Base-by-base conservation (phyloP, 1,140 invertebrate genomes). In the Zaprionus inermis region DNA sequence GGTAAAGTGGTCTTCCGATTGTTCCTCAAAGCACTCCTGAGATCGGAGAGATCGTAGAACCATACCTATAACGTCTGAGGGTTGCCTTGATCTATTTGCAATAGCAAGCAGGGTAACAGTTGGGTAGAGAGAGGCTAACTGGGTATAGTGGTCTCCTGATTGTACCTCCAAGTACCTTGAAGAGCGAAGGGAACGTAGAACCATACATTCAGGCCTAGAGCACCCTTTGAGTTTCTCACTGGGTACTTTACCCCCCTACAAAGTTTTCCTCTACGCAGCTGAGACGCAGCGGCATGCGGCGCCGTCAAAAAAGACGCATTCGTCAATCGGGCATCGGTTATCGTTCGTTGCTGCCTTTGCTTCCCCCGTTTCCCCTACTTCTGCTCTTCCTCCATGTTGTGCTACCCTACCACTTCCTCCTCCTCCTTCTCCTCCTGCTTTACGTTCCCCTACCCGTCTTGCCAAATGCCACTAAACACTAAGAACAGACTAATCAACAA, bases 401-500 rank as follows among this genome's bases (percentile, higher is more conserved):
- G 34, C 49, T 59, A 32, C 28, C n/a, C n/a, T n/a, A n/a, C 32
- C 30, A 16, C 36, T 7, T 12, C 20, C 4, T 12, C 63, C 52
- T 32, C 24, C 44, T 24, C 32, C 54, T 41, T 30, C 18, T 12
- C n/a, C 24, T 55, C 34, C 34, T 60, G 32, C 28, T 49, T 34
- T 22, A 10, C 24, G 51, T 69, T n/a, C n/a, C n/a, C n/a, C n/a
- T n/a, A n/a, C n/a, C n/a, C 34, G 38, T 32, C 51, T 69, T 70
- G 52, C 75, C 76, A 76, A 74, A 75, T 84, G 84, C 77, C 84
- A 89, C 84, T 89, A 89, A 89, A 89, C 89, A 89, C 84, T 83
- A 77, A 83, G 80, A 77, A 89, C 84, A 89, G 80, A 89, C 85
- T 84, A 89, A 89, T 89, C 84, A 89, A 89, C 84, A 89, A 89